A percentile compares a stretch with the other conserved stretches of the same genome.
Conservation (phyloP, 37 sponge, comb jelly and placozoan genomes). For the Aplysina aerophoba region DNA sequence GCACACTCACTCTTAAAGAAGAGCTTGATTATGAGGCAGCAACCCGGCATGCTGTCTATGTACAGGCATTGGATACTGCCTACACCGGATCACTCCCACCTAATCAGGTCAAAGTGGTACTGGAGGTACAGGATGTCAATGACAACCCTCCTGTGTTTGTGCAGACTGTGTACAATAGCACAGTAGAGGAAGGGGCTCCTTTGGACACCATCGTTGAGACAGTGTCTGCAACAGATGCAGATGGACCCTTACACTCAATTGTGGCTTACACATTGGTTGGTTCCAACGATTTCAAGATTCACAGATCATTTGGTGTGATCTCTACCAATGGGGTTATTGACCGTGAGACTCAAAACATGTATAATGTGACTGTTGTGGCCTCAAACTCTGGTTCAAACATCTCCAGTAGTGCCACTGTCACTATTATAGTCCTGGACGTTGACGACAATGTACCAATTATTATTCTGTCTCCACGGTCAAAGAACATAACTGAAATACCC, state of each 20-base stretch:
- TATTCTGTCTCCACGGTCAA: neutral
- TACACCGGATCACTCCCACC: slow-evolving; percentile 6
- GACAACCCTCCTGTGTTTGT: slow-evolving; percentile 50
- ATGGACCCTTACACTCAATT: neutral
- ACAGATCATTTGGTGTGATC: neutral
- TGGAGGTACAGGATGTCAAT: neutral
- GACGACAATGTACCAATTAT: slow-evolving; percentile 12
- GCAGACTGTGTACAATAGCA: slow-evolving; percentile 39
- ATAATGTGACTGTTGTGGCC: slow-evolving; percentile 9
- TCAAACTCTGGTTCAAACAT: neutral
- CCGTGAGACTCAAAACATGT: neutral
- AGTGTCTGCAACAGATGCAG: slow-evolving; percentile 33
- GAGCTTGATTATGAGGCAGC: slow-evolving; percentile 27
- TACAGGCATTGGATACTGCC: neutral
- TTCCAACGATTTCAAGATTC: neutral
- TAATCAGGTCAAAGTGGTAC: neutral
- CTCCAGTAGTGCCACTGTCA: neutral
- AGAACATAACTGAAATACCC: slow-evolving; percentile 37
- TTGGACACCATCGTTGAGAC: slow-evolving; percentile 9
- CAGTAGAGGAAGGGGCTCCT: slow-evolving; percentile 39
- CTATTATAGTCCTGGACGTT: neutral
- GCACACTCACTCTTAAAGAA: neutral
- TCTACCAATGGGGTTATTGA: slow-evolving; percentile 1
- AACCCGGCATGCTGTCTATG: neutral
- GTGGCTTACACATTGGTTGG: neutral